phyloP scores from a whole-genome alignment of 2,113 vertebrate genomes.

The Steatornis caripensis region DNA sequence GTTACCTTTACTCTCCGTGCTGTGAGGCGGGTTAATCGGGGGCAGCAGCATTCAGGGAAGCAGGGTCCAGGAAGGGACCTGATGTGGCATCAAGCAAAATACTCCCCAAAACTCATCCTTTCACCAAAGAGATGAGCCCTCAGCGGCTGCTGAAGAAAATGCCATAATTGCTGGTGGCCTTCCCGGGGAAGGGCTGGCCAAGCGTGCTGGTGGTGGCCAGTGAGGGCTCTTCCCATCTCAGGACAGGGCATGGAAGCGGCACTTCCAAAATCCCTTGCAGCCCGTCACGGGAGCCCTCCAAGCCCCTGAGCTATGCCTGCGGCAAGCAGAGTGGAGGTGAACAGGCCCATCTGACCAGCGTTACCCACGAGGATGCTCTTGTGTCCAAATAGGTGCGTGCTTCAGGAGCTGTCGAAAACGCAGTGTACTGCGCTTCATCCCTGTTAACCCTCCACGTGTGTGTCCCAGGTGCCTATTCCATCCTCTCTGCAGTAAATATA shows the following conservation, averaged over 20 bases:
- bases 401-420: neutral
- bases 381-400: no score
- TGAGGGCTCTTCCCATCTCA: neutral
- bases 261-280: neutral
- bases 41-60: neutral
- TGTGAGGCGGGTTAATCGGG: neutral
- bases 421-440: neutral
- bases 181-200: neutral
- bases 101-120: neutral
- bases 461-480: neutral
- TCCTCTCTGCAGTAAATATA: neutral
- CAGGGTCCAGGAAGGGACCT: neutral
- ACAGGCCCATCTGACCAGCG: rapidly evolving
- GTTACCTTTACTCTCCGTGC: rapidly evolving
- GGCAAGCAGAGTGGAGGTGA: rapidly evolving
- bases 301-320: neutral
- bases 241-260: neutral
- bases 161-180: neutral
- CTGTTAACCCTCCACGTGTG: rapidly evolving
- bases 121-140: neutral
- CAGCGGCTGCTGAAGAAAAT: rapidly evolving
- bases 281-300: neutral
- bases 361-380: neutral
- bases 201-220: neutral
- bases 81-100: neutral